Evolutionary conservation across 2,888 invertebrate species (phyloP).

Genomic region (Copidosoma aretas): DNA sequence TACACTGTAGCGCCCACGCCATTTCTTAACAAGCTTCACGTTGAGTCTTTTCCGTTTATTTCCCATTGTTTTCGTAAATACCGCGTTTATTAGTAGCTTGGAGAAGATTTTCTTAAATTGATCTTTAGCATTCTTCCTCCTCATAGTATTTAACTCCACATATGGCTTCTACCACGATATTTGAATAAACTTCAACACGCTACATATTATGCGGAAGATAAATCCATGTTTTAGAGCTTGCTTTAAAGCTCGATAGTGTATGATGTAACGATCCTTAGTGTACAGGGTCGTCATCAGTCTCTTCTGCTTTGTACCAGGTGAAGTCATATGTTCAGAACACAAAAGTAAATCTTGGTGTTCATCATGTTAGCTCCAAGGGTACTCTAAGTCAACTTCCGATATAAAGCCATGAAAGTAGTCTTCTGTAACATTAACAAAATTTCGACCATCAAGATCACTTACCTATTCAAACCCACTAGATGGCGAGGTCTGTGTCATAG

Average conservation of each 20-base stretch:
- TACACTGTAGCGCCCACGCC: neutral
- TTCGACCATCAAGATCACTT: too few relatives aligned
- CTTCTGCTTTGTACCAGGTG: constrained; percentile 24
- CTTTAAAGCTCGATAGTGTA: neutral
- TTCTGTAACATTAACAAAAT: neutral
- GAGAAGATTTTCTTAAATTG: neutral
- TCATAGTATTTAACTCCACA: neutral
- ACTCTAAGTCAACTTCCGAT: neutral
- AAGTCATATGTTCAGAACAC: constrained; percentile 35
- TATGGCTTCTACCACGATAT: neutral
- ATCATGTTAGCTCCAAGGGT: constrained; percentile 45
- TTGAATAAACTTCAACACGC: neutral
- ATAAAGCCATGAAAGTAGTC: too few relatives aligned
- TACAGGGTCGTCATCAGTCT: constrained; percentile 43
- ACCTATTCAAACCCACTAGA: neutral
- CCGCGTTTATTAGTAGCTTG: neutral
- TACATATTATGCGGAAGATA: neutral
- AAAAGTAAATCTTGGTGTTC: constrained; percentile 52
- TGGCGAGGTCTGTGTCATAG: too few relatives aligned
- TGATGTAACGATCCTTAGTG: neutral
- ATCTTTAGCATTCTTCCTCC: neutral
- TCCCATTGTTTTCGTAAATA: neutral
- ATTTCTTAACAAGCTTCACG: neutral
- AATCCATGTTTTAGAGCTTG: neutral
- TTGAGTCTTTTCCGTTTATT: neutral